Evolutionary conservation across 2,888 invertebrate species (phyloP), one percentile per base, ranked within the genome.

Genomic region (Rhorus exstirpatorius): DNA sequence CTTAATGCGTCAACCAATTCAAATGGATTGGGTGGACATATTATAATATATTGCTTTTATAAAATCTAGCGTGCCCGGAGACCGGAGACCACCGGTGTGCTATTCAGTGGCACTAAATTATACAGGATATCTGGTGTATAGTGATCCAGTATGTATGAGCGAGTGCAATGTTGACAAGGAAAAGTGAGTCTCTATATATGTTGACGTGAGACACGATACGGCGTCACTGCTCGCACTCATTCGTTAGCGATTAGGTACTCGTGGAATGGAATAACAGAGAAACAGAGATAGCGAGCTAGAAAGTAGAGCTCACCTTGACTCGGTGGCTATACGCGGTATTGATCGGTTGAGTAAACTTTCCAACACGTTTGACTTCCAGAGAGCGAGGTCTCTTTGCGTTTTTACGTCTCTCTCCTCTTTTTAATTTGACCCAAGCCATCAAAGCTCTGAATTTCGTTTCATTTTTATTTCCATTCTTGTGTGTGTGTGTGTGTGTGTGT

Each of bases 291-390:
- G 24, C 53, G 68, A 72, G 49, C 3, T 60, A 46, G 72, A 58
- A 67, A 72, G 70, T 70, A 70, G 77, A 80, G 79, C 85, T 86
- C 84, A 87, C 86, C 85, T 86, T 88, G 87, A 88, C 88, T 89
- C 84, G 81, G 82, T 85, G 84, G 86, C 83, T 85, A 86, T n/a
- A 51, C 61, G 86, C 84, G 84, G 83, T 86, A 88, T 87, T 87
- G 88, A 88, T 86, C 87, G 81, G 72, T 58, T 78, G 67, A 80
- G 83, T 80, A 84, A 87, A 86, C 86, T 85, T 80, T 80, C 87
- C 85, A 83, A 87, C 84, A 84, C 83, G 83, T 84, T 84, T 83
- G 65, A 77, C 74, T 44, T 74, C 84, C n/a, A n/a, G n/a, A n/a
- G n/a, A n/a, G n/a, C n/a, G n/a, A 78, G 60, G 17, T 6, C 38